Percentiles rank a stretch among this genome's conserved stretches.
These are phyloP conservation scores for Sprattus sprattus DNA, from an alignment of 2,113 vertebrate species.

Conservation along the genomic window DNA sequence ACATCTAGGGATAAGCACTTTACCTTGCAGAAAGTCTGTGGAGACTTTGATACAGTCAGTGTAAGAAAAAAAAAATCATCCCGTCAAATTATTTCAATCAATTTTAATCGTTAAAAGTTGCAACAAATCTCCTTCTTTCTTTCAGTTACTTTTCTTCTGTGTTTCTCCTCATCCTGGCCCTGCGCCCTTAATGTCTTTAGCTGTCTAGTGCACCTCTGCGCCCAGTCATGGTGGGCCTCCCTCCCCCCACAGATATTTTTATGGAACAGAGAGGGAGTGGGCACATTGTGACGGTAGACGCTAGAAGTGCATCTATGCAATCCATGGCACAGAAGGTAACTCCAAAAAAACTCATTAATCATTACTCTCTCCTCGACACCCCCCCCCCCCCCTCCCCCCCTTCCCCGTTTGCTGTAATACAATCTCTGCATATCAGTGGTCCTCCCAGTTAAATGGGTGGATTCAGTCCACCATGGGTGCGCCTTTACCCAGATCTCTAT, in stretches of 20 bases:
- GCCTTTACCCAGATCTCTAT: neutral
- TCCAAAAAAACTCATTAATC: slow-evolving; percentile 29
- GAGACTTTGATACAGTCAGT: slow-evolving; percentile 60
- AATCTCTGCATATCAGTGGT: slow-evolving; percentile 16
- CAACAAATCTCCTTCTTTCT: neutral
- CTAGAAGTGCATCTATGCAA: slow-evolving; percentile 37
- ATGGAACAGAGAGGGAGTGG: slow-evolving; percentile 65
- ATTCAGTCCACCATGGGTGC: neutral
- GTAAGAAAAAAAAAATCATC: neutral
- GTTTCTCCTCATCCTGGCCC: slow-evolving; percentile 27
- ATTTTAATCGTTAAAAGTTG: neutral
- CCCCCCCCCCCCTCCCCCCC: neutral
- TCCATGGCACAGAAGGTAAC: slow-evolving; percentile 39
- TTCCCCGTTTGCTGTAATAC: neutral
- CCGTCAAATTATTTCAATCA: neutral
- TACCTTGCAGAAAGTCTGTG: slow-evolving; percentile 74
- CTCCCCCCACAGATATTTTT: slow-evolving; percentile 74
- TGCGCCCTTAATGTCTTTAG: slow-evolving; percentile 40
- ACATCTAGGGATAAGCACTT: slow-evolving; percentile 75
- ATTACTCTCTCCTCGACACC: neutral
- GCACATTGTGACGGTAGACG: slow-evolving; percentile 52
- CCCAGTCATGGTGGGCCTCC: slow-evolving; percentile 58
- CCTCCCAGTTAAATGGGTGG: neutral
- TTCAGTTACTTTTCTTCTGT: neutral
- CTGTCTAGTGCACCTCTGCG: slow-evolving; percentile 46